Percentiles rank a stretch among this genome's conserved stretches.
These are phyloP conservation scores for Panurus biarmicus DNA, from an alignment of 2,113 vertebrate species.

Conservation along the genomic window DNA sequence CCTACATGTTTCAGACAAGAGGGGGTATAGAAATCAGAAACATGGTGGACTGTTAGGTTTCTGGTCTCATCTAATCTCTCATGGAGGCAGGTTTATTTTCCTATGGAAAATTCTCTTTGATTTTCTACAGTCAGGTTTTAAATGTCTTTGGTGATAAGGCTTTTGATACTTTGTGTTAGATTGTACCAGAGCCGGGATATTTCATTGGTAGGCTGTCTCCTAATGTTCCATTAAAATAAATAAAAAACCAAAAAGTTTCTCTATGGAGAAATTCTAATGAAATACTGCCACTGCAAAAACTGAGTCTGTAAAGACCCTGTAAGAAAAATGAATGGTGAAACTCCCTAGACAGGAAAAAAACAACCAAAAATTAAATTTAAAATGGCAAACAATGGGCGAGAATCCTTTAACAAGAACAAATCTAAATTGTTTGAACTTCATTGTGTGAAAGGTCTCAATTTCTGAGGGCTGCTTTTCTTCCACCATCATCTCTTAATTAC, in stretches of 20 bases:
- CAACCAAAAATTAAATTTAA: background rate
- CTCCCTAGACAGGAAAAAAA: background rate
- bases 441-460: background rate
- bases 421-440: constrained; percentile 1
- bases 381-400: background rate
- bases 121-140: background rate
- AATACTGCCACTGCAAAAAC: background rate
- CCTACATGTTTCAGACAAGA: background rate
- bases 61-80: background rate
- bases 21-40: background rate
- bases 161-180: background rate
- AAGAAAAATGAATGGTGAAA: background rate
- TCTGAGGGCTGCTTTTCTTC: background rate
- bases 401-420: background rate
- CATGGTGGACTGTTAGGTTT: background rate
- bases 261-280: background rate
- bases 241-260: background rate
- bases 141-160: background rate
- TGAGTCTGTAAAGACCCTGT: background rate
- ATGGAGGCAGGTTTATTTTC: background rate
- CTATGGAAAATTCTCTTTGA: background rate
- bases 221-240: background rate
- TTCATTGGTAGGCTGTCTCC: background rate
- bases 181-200: background rate
- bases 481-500: background rate